Percentiles rank a stretch among this genome's conserved stretches.
Conservation (phyloP, 2,888 invertebrate species). For the Drosophila neonasuta region DNA sequence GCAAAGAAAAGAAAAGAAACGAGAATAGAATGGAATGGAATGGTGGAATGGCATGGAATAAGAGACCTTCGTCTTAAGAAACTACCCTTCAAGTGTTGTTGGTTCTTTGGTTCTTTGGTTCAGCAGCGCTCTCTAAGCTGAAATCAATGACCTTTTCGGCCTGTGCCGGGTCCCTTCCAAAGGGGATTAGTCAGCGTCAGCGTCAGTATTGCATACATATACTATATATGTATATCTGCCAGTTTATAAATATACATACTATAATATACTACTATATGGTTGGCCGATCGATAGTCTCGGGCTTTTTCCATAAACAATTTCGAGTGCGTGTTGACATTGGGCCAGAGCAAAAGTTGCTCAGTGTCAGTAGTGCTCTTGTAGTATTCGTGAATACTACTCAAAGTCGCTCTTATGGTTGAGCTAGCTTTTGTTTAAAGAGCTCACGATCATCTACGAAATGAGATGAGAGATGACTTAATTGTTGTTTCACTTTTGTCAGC, state of each 20-base stretch:
- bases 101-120: constrained; percentile 27
- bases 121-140: constrained; percentile 65
- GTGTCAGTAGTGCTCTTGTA: constrained; percentile 20
- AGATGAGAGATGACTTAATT: constrained; percentile 64
- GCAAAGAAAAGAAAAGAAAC: constrained; percentile 17
- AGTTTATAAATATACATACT: constrained; percentile 27
- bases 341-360: constrained; percentile 41
- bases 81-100: constrained; percentile 64
- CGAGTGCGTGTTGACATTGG: constrained; percentile 52
- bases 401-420: constrained; percentile 16
- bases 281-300: constrained; percentile 65
- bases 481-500: constrained; percentile 40
- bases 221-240: constrained; percentile 41
- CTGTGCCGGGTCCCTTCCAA: constrained; percentile 45
- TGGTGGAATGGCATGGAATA: constrained; percentile 21
- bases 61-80: constrained; percentile 73
- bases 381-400: constrained; percentile 39
- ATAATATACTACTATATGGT: constrained; percentile 12
- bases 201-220: constrained; percentile 16
- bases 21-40: not conserved
- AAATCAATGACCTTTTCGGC: constrained; percentile 78
- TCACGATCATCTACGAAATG: constrained; percentile 64
- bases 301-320: constrained; percentile 46
- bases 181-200: constrained; percentile 66
- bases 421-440: constrained; percentile 41